Conservation (phyloP, 2,797 vertebrate species). For the Hoplostethus atlanticus region DNA sequence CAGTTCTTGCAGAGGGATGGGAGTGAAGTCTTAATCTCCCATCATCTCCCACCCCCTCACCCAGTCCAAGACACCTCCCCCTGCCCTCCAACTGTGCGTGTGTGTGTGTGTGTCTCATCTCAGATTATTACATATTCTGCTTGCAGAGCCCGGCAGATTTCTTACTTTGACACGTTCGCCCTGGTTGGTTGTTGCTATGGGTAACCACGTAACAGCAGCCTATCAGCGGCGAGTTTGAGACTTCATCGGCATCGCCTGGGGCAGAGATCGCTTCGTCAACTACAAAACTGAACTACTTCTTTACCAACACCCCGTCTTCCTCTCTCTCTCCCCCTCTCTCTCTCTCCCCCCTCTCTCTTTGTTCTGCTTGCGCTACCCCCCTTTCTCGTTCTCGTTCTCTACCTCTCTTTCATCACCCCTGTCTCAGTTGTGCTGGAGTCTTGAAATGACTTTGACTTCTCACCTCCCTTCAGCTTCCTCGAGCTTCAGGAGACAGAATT, state of each 20-base stretch:
- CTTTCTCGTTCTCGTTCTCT: slow-evolving; percentile 9
- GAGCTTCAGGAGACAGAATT: too few species aligned
- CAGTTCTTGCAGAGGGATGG: neutral
- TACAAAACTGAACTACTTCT: slow-evolving; percentile 35
- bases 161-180: slow-evolving; percentile 43
- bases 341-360: neutral
- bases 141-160: slow-evolving; percentile 25
- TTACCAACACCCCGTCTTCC: slow-evolving; percentile 18
- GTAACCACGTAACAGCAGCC: slow-evolving; percentile 45
- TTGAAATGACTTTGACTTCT: slow-evolving; percentile 13
- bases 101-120: slow-evolving; percentile 34
- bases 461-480: too few species aligned
- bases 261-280: slow-evolving; percentile 50
- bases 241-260: slow-evolving; percentile 34
- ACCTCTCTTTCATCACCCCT: slow-evolving; percentile 17
- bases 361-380: slow-evolving; percentile 6
- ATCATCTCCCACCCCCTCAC: neutral
- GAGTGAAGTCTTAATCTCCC: slow-evolving; percentile 1
- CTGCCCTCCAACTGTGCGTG: neutral
- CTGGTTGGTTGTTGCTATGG: slow-evolving; percentile 73
- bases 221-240: slow-evolving; percentile 36
- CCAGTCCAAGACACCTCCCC: neutral
- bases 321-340: slow-evolving; percentile 14
- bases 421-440: neutral
- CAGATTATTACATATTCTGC: slow-evolving; percentile 53